Percentiles rank a stretch among this genome's conserved stretches.
phyloP scores from a whole-genome alignment of 2,888 invertebrate species.

The Helleia helle region DNA sequence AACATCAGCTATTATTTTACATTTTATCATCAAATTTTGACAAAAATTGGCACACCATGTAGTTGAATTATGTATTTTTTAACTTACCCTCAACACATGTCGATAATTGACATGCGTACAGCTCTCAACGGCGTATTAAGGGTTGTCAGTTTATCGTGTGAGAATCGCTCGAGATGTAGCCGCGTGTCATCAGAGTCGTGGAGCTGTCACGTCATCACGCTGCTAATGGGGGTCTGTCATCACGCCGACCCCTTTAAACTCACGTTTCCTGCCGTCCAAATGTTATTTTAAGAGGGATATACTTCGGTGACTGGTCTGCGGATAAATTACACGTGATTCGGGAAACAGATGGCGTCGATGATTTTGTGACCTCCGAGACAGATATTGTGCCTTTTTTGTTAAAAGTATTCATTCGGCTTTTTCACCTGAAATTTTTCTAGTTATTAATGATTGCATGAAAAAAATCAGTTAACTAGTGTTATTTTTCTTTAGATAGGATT shows the following conservation, averaged over 20 bases:
- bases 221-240: constrained; percentile 63
- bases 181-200: constrained; percentile 42
- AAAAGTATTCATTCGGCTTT: no score
- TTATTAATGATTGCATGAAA: no score
- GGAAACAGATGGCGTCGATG: constrained; percentile 17
- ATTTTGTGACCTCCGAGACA: not conserved
- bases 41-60: not conserved
- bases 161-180: constrained; percentile 39
- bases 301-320: constrained; percentile 23
- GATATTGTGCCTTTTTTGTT: no score
- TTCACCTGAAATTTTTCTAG: no score
- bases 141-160: constrained; percentile 47
- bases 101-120: constrained; percentile 6
- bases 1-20: no score
- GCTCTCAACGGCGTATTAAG: constrained; percentile 21
- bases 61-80: not conserved
- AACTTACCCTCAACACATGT: not conserved
- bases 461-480: no score
- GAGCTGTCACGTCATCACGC: constrained; percentile 59
- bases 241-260: constrained; percentile 56
- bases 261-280: constrained; percentile 50
- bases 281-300: constrained; percentile 30
- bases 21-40: no score
- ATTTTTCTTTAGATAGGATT: no score
- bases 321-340: constrained; percentile 17